Percentiles rank a stretch among this genome's conserved stretches.
Evolutionary conservation across 2,797 vertebrate species (phyloP).

Genomic region (Myotis vivesi): DNA sequence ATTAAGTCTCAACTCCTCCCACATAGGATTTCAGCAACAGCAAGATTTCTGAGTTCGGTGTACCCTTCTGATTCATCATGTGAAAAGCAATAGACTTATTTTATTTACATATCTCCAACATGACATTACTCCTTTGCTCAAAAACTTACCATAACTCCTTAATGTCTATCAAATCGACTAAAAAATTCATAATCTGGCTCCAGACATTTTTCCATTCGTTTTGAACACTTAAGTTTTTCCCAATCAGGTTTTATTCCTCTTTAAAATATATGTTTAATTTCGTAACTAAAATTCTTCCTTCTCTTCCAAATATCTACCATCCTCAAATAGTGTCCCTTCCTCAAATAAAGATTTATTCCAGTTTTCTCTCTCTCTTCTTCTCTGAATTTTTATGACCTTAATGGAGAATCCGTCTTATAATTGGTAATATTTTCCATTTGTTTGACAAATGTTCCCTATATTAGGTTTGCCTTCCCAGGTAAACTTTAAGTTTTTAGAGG

Average conservation of each 20-base stretch:
- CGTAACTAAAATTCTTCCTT: neutral
- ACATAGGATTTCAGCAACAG: neutral
- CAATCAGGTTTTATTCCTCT: neutral
- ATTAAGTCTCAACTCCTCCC: neutral
- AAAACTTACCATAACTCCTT: neutral
- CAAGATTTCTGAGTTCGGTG: neutral
- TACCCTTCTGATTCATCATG: neutral
- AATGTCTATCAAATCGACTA: neutral
- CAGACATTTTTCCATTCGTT: neutral
- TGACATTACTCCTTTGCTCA: neutral
- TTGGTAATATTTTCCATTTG: neutral
- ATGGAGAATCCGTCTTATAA: neutral
- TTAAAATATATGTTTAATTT: conserved; percentile 11
- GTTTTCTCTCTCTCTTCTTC: neutral
- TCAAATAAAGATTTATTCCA: neutral
- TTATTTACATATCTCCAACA: neutral
- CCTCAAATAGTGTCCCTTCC: neutral
- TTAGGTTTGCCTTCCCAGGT: neutral
- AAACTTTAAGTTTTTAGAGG: neutral
- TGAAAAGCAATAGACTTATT: neutral
- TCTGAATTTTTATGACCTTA: neutral
- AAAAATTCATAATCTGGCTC: neutral
- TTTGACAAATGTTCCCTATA: neutral
- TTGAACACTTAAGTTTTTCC: neutral
- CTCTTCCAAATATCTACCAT: neutral